Base-by-base conservation (phyloP, 1,140 invertebrate genomes). In the Maconellicoccus hirsutus region DNA sequence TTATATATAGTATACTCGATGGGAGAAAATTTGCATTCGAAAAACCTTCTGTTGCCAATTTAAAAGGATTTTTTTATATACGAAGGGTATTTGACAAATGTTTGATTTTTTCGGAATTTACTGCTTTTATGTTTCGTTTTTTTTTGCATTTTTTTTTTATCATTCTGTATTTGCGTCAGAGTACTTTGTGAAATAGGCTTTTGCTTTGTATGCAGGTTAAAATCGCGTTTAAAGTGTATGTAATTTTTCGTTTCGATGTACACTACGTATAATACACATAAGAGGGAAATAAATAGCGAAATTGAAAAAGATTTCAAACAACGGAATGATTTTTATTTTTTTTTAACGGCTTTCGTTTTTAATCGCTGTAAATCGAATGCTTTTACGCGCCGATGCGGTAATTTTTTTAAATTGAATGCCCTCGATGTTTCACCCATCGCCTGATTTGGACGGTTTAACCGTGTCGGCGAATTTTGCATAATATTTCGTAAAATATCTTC, bases 1-100 rank as follows among this genome's bases (percentile, higher is more conserved):
- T 3, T 33, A 33, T 33, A 33, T 33, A 33, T 19, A 19, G 42
- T 52, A 52, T 12, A 6, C 42, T 66, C 61, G 61, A 66, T 66
- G 25, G 25, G 25, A 66, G 61, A 66, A 66, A 66, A 66, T 66
- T 66, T 66, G 61, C 61, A 66, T 66, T 66, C 25, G 25, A 66
- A 66, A 59, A 66, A 66, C 61, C 61, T 66, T 66, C 25, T 26
- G 25, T 66, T 66, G 61, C 61, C 61, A 66, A 66, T 66, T 66
- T 66, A 26, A 66, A 66, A 66, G 25, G 61, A 52, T 52, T 52
- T 52, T 52, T 52, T 52, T 52, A 16, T 16, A 52, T 52, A 52
- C 6, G 6, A 52, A 52, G 42, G 42, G 42, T 52, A 52, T 52
- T 52, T 52, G 42, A 52, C 42, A 52, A 52, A 52, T 52, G 42